Evolutionary conservation across 2,113 vertebrate species (phyloP).

Genomic region (Proterorhinus semilunaris): DNA sequence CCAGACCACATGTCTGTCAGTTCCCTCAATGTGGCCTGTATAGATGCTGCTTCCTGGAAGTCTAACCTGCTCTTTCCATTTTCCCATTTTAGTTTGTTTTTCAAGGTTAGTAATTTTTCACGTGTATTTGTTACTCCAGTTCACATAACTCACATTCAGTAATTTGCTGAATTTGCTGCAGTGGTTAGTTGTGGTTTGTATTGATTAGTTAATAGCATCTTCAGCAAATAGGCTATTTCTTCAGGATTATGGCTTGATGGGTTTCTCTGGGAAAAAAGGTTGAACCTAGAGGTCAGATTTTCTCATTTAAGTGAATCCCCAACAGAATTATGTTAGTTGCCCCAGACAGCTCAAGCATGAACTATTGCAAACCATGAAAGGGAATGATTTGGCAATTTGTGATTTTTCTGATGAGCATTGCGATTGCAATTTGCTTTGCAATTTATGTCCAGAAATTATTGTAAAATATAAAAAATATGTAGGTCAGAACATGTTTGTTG

Average conservation of each 20-base stretch:
- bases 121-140: neutral
- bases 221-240: constrained; percentile 12
- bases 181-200: constrained; percentile 39
- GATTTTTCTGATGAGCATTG: neutral
- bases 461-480: too few species aligned
- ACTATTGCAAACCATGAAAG: constrained; percentile 11
- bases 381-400: neutral
- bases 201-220: constrained; percentile 56
- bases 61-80: constrained; percentile 43
- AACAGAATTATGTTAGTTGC: constrained; percentile 8
- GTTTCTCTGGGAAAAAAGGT: constrained; percentile 27
- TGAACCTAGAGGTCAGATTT: constrained; percentile 39
- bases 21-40: constrained; percentile 49
- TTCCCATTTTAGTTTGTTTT: constrained; percentile 33
- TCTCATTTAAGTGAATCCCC: constrained; percentile 12
- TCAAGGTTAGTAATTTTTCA: constrained; percentile 13
- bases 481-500: too few species aligned
- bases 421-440: too few species aligned
- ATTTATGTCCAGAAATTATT: too few species aligned
- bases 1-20: constrained; percentile 42
- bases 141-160: constrained; percentile 1
- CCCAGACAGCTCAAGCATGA: neutral
- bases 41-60: constrained; percentile 57
- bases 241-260: constrained; percentile 34
- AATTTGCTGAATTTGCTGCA: constrained; percentile 31